phyloP scores from a whole-genome alignment of 2,888 invertebrate species.

The Ennomos quercinarius region DNA sequence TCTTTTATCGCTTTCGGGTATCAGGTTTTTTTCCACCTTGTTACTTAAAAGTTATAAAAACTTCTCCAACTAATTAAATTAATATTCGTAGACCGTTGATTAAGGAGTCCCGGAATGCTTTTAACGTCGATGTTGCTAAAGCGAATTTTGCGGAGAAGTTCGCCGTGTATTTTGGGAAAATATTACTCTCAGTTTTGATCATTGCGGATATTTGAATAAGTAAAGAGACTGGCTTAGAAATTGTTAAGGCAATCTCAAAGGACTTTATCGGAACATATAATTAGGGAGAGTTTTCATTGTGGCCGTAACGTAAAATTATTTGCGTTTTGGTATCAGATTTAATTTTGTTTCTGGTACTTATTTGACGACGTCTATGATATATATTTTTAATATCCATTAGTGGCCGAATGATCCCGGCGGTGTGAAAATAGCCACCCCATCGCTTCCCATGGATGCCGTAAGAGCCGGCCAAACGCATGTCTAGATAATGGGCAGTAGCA shows the following conservation, averaged over 20 bases:
- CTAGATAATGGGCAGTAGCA: too few relatives aligned
- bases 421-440: too few relatives aligned
- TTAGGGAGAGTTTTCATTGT: slow-evolving; percentile 41
- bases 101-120: slow-evolving; percentile 76
- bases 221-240: slow-evolving; percentile 59
- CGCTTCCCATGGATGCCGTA: too few relatives aligned
- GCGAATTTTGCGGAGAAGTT: slow-evolving; percentile 62
- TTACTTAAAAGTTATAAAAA: slow-evolving; percentile 73
- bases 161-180: slow-evolving; percentile 62
- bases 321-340: slow-evolving; percentile 28
- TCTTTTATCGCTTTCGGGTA: slow-evolving; percentile 40
- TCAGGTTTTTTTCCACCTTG: slow-evolving; percentile 66
- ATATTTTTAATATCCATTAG: too few relatives aligned
- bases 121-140: slow-evolving; percentile 68
- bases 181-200: slow-evolving; percentile 63
- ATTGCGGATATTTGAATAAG: slow-evolving; percentile 65
- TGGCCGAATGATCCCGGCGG: too few relatives aligned
- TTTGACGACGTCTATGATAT: too few relatives aligned
- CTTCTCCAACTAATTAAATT: slow-evolving; percentile 78
- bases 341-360: slow-evolving; percentile 13
- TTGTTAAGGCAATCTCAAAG: slow-evolving; percentile 59
- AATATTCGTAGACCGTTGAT: slow-evolving; percentile 78
- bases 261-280: slow-evolving; percentile 51
- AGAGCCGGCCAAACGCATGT: too few relatives aligned
- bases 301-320: slow-evolving; percentile 29